Percentiles rank a stretch among this genome's conserved stretches.
Evolutionary conservation across 2,888 invertebrate species (phyloP).

Genomic region (Entomobrya multifasciata): DNA sequence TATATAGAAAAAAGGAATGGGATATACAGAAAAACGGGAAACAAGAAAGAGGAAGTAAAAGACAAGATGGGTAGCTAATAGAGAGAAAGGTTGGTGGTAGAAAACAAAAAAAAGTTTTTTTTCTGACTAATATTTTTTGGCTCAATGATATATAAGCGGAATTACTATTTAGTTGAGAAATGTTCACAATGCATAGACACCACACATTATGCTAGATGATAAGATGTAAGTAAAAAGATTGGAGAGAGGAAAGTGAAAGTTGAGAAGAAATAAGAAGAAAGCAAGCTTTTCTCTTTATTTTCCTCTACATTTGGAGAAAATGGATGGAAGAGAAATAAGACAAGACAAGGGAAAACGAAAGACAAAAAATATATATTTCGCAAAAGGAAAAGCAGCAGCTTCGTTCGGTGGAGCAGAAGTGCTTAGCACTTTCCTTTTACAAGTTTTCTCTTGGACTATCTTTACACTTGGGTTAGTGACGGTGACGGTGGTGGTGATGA

Average conservation of each 20-base stretch:
- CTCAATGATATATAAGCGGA: background rate
- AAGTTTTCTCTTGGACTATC: background rate
- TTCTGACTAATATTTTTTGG: background rate
- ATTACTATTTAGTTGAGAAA: too few relatives aligned
- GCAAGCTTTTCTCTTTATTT: background rate
- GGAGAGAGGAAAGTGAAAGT: constrained; percentile 13
- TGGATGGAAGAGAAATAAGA: background rate
- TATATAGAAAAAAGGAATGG: too few relatives aligned
- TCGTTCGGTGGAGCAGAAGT: background rate
- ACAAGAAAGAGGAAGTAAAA: constrained; percentile 1
- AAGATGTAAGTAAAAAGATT: background rate
- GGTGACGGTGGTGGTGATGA: background rate
- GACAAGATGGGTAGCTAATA: background rate
- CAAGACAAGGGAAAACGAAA: background rate
- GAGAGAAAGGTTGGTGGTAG: background rate
- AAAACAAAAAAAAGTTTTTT: background rate
- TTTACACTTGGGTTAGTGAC: background rate
- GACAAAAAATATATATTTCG: too few relatives aligned
- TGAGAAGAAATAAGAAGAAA: background rate
- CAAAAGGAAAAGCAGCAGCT: background rate
- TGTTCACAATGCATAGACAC: too few relatives aligned
- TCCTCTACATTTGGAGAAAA: constrained; percentile 13
- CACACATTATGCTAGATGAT: background rate
- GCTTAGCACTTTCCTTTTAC: constrained; percentile 22
- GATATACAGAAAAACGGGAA: background rate